A percentile compares a stretch with the other conserved stretches of the same genome.
These are phyloP conservation scores for Flexamia atlantica DNA, from an alignment of 2,888 invertebrate species.

Conservation along the genomic window DNA sequence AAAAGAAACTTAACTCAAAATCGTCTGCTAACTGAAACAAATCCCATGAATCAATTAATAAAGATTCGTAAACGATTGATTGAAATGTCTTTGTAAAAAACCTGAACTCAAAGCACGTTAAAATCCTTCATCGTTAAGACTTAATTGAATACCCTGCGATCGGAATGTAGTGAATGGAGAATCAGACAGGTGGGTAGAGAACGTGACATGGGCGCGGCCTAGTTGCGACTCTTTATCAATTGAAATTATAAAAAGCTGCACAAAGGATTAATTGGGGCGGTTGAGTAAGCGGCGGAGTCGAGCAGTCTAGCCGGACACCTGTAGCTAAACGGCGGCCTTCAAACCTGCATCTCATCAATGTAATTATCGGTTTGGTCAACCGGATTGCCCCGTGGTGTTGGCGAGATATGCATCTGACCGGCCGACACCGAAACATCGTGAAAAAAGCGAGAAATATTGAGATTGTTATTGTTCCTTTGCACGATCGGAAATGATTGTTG, in stretches of 20 bases:
- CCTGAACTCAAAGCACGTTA: slow-evolving; percentile 35
- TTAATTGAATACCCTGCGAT: slow-evolving; percentile 15
- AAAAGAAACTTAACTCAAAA: no score
- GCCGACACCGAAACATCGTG: neutral
- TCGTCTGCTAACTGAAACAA: no score
- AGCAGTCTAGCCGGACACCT: slow-evolving; percentile 51
- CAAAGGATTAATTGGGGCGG: slow-evolving; percentile 50
- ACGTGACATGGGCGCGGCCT: slow-evolving; percentile 40
- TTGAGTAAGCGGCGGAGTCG: slow-evolving; percentile 38
- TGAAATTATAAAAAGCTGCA: slow-evolving; percentile 51
- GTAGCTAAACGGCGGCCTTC: slow-evolving; percentile 41
- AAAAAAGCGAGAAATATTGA: slow-evolving; percentile 32
- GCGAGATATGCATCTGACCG: slow-evolving; percentile 32
- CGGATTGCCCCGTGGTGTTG: slow-evolving; percentile 20
- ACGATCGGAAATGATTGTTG: neutral
- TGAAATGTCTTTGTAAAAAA: neutral
- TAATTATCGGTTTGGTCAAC: slow-evolving; percentile 46
- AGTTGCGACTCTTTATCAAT: slow-evolving; percentile 16
- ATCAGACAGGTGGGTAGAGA: slow-evolving; percentile 27
- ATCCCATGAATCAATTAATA: no score
- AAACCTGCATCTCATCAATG: slow-evolving; percentile 57
- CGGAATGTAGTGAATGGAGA: slow-evolving; percentile 30
- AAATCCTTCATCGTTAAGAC: neutral
- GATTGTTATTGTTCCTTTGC: neutral
- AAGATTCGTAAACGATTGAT: no score